Base-by-base conservation (phyloP, 2,888 invertebrate genomes). In the Tenthredo scrophulariae region DNA sequence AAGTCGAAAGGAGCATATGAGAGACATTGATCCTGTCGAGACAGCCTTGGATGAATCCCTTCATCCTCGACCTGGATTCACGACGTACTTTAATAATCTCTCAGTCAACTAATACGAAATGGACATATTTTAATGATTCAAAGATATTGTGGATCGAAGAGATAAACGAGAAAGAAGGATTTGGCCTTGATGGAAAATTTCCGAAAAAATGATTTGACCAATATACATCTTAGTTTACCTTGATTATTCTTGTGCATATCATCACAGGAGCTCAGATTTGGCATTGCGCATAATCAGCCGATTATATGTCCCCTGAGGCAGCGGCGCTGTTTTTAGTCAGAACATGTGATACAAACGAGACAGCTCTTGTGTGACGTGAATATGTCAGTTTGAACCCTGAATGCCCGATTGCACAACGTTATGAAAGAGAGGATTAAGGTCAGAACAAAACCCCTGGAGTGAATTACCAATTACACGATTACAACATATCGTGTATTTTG, bases 41-140 rank as follows among this genome's bases (percentile, higher is more conserved):
- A 72, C 22, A 40, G 40, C 72, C 72, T 67, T 67, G 29, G 33
- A 13, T 67, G 33, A 33, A 67, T 67, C 67, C 67, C 67, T 72
- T 74, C 43, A 74, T 74, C 43, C 43, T 43, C 43, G 72, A 74
- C 72, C 72, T 40, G 43, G 43, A 43, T 74, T 67, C 33, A 33
- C 33, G 1, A 29, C 3, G 18, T 67, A 33, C 18, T 33, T 18
- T 33, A 67, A 33, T 18, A 29, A 18, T 33, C 18, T 67, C 15
- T 18, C 15, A 5, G 67, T 67, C 0, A 33, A 18, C 67, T 33
- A 7, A 33, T 6, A 7, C 33, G 33, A 67, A 67, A 4, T 33
- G 18, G 67, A 67, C 13, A 26, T 10, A 33, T 18, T 67, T 33
- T 13, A 62, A 26, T 62, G 26, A 26, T 62, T 7, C 10, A 26